Evolutionary conservation across 1,140 invertebrate genomes (phyloP).

Genomic region (Camponotus floridanus): DNA sequence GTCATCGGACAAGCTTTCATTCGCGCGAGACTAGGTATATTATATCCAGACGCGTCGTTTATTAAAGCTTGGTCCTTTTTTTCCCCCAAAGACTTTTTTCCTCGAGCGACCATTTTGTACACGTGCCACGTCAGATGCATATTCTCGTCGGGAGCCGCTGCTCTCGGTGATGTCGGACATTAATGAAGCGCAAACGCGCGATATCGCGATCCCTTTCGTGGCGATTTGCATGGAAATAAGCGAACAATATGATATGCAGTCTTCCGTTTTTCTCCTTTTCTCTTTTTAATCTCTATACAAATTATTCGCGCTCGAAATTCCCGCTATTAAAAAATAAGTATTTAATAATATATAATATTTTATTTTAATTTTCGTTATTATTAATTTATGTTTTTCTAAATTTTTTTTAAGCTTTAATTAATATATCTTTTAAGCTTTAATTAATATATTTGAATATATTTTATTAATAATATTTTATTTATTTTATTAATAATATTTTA

Average conservation of each 20-base stretch:
- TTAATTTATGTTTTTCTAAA: too few species aligned
- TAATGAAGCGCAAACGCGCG: conserved; percentile 52
- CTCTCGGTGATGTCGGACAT: neutral
- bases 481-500: too few species aligned
- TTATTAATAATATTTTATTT: too few species aligned
- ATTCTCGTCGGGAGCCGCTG: conserved; percentile 21
- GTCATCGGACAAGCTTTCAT: conserved; percentile 27
- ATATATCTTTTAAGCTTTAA: too few species aligned
- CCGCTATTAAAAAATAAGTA: too few species aligned
- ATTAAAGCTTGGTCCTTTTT: conserved; percentile 28
- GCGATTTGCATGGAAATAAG: neutral
- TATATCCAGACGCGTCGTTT: neutral
- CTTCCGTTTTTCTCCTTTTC: neutral
- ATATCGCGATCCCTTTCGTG: conserved; percentile 6
- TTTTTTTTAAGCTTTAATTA: too few species aligned
- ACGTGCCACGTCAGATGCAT: conserved; percentile 20
- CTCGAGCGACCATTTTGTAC: conserved; percentile 40
- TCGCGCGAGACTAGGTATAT: neutral
- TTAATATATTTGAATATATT: too few species aligned
- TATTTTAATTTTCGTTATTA: too few species aligned
- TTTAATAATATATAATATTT: too few species aligned
- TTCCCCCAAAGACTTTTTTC: conserved; percentile 21
- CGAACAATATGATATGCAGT: neutral
- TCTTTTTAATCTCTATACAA: neutral
- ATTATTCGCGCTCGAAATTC: too few species aligned